Evolutionary conservation across 1,140 invertebrate species (phyloP).

Genomic region (Drosophila yakuba): DNA sequence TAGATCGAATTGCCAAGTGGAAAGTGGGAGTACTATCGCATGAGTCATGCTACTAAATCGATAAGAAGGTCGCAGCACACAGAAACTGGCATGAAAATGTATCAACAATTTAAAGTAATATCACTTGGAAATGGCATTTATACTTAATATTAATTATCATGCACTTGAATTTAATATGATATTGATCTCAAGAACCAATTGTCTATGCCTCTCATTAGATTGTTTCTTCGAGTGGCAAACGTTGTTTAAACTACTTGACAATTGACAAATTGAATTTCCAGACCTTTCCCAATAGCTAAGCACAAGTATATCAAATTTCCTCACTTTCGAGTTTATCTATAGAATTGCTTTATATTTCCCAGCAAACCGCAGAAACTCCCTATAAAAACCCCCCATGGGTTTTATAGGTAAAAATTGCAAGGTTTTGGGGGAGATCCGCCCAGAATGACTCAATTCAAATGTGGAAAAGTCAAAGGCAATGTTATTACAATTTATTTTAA

Average conservation of each 20-base stretch:
- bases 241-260: no score
- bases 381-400: conserved; percentile 1
- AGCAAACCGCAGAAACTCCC: neutral
- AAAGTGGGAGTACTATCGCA: neutral
- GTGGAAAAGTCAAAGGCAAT: conserved; percentile 50
- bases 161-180: no score
- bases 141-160: neutral
- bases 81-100: no score
- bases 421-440: conserved; percentile 18
- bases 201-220: neutral
- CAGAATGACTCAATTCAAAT: conserved; percentile 47
- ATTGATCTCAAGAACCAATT: no score
- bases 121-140: neutral
- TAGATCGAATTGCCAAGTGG: neutral
- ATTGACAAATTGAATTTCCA: neutral
- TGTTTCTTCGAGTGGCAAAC: neutral
- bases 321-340: no score
- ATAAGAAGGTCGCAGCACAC: neutral
- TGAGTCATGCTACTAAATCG: conserved; percentile 20
- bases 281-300: neutral
- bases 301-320: no score
- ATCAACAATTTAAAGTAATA: no score
- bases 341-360: neutral
- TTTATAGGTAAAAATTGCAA: neutral
- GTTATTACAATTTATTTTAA: conserved; percentile 73